A percentile compares a stretch with the other conserved stretches of the same genome.
Conservation (phyloP, 2,113 vertebrate species). For the Campylomormyrus numenius region DNA sequence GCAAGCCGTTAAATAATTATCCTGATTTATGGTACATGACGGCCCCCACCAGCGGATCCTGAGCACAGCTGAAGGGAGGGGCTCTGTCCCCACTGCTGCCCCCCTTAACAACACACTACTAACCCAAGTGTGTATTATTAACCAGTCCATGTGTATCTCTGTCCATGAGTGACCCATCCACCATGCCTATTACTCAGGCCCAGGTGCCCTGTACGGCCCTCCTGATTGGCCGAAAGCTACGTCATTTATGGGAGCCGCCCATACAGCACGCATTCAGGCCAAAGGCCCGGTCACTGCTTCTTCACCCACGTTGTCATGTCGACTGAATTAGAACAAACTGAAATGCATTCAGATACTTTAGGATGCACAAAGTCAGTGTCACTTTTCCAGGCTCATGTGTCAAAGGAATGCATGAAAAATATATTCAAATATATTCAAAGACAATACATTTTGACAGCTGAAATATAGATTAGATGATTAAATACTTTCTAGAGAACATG, state of each 20-base stretch:
- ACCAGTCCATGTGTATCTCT: neutral
- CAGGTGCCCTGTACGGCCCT: neutral
- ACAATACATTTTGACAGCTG: neutral
- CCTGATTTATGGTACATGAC: slow-evolving; percentile 1
- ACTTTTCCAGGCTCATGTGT: neutral
- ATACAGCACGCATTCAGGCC: neutral
- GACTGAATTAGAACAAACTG: neutral
- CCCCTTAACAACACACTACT: slow-evolving; percentile 7
- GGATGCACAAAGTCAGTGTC: neutral
- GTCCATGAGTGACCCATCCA: neutral
- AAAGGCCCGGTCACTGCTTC: neutral
- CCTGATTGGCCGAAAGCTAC: neutral
- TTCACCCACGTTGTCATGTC: neutral
- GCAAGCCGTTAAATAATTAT: neutral
- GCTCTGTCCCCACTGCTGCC: neutral
- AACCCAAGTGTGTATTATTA: slow-evolving; percentile 8
- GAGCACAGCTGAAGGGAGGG: neutral
- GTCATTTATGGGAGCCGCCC: neutral
- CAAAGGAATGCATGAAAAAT: neutral
- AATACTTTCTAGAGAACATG: neutral
- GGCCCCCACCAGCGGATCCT: neutral
- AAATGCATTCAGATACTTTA: neutral
- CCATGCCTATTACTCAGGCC: neutral
- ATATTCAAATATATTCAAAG: neutral
- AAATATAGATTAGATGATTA: neutral